phyloP scores from a whole-genome alignment of 2,797 vertebrate species.

The Garrulus glandarius region DNA sequence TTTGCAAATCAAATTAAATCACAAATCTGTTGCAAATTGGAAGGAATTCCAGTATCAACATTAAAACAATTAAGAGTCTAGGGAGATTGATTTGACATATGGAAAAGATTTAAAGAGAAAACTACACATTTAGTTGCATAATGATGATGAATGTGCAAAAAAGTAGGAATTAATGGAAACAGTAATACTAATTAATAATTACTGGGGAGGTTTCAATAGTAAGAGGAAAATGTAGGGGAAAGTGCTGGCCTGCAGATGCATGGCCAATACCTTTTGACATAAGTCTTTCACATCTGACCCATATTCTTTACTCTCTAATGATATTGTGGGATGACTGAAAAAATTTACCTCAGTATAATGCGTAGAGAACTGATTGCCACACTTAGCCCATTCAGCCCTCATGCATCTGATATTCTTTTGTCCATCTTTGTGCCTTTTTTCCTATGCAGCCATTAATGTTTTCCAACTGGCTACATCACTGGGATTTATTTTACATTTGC shows the following conservation, averaged over 20 bases:
- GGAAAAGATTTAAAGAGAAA: slow-evolving; percentile 6
- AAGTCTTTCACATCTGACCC: neutral
- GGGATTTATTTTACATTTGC: neutral
- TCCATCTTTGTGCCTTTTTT: neutral
- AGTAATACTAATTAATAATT: neutral
- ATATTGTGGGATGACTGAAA: neutral
- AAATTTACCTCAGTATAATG: rapidly evolving
- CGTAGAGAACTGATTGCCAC: neutral
- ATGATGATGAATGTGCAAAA: neutral
- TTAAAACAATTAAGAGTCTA: slow-evolving; percentile 33
- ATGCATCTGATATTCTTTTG: neutral
- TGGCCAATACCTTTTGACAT: neutral
- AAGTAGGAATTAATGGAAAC: neutral
- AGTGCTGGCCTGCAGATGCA: neutral
- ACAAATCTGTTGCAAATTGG: slow-evolving; percentile 28
- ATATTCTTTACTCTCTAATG: neutral
- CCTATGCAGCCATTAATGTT: neutral
- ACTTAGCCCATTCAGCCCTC: neutral
- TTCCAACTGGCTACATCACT: neutral
- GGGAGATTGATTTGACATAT: slow-evolving; percentile 2
- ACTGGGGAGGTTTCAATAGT: neutral
- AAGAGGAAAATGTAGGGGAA: neutral
- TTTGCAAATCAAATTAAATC: slow-evolving; percentile 40
- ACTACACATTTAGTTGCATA: neutral
- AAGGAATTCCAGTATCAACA: slow-evolving; percentile 14